Percentiles rank a stretch among this genome's conserved stretches.
These are phyloP conservation scores for Zaprionus taronus DNA, from an alignment of 1,140 invertebrate genomes.

Conservation along the genomic window DNA sequence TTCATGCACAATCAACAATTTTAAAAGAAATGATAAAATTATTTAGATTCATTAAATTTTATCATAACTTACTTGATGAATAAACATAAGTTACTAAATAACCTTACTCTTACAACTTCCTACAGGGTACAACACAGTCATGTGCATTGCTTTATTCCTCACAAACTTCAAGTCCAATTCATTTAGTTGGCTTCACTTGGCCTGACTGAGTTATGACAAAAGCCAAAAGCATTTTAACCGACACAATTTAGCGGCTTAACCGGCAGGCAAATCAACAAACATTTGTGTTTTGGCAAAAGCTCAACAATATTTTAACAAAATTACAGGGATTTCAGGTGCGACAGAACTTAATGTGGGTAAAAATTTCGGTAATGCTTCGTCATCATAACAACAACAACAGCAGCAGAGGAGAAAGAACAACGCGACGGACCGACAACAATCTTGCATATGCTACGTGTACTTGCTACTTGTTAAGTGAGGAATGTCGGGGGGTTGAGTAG, in stretches of 20 bases:
- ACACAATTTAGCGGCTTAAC: conserved; percentile 67
- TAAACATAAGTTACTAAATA: too few relatives aligned
- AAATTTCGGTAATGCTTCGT: conserved; percentile 69
- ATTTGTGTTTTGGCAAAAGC: conserved; percentile 52
- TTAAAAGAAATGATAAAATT: too few relatives aligned
- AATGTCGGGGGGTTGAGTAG: background rate
- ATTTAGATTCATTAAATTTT: too few relatives aligned
- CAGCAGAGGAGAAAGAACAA: background rate
- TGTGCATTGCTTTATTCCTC: background rate
- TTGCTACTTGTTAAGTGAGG: background rate
- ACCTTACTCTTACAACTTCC: background rate
- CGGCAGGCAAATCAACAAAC: conserved; percentile 66
- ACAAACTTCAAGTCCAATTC: background rate
- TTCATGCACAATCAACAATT: too few relatives aligned
- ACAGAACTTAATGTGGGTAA: conserved; percentile 68
- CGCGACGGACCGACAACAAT: conserved; percentile 50
- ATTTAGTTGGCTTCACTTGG: conserved; percentile 7
- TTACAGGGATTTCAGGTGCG: conserved; percentile 74
- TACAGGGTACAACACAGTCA: background rate
- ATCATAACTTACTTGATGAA: too few relatives aligned
- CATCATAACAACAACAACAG: conserved; percentile 60
- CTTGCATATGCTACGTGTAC: conserved; percentile 41
- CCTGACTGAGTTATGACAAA: conserved; percentile 51
- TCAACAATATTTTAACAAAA: conserved; percentile 78
- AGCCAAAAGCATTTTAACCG: conserved; percentile 47